Evolutionary conservation across 1,140 invertebrate genomes (phyloP).

Genomic region (Zophobas morio): DNA sequence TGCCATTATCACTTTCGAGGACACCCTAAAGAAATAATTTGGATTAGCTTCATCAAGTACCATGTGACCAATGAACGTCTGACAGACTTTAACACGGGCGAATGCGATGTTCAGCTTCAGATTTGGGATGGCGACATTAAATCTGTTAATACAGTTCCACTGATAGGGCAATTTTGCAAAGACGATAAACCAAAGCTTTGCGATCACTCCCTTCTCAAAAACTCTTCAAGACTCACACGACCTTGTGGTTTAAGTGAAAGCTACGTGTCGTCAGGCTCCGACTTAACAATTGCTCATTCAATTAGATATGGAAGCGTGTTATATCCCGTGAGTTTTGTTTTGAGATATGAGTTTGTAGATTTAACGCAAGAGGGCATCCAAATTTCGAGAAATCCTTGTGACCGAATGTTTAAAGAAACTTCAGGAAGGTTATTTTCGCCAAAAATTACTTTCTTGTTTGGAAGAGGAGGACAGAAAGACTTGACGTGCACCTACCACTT

Average conservation of each 20-base stretch:
- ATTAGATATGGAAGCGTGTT: constrained; percentile 84
- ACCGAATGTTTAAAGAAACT: constrained; percentile 72
- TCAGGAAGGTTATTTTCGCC: constrained; percentile 81
- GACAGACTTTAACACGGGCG: constrained; percentile 76
- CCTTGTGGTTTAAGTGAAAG: constrained; percentile 83
- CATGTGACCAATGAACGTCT: constrained; percentile 78
- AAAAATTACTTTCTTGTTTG: constrained; percentile 85
- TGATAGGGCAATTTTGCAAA: constrained; percentile 83
- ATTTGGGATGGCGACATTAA: constrained; percentile 80
- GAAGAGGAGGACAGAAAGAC: constrained; percentile 82
- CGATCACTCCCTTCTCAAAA: constrained; percentile 81
- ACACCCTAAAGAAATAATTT: constrained; percentile 80
- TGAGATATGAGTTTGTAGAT: constrained; percentile 85
- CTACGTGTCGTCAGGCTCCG: constrained; percentile 80
- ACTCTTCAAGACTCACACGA: constrained; percentile 80
- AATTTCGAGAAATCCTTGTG: constrained; percentile 73
- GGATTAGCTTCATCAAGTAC: constrained; percentile 89
- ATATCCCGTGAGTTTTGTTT: constrained; percentile 82
- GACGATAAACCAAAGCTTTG: constrained; percentile 82
- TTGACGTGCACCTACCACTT: constrained; percentile 83
- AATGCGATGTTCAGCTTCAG: constrained; percentile 81
- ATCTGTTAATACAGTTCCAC: constrained; percentile 68
- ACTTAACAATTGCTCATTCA: constrained; percentile 81
- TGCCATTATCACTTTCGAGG: constrained; percentile 89
- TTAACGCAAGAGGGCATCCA: constrained; percentile 76